Base-by-base conservation (phyloP, 2,113 vertebrate genomes). In the Nothoprocta pentlandii region DNA sequence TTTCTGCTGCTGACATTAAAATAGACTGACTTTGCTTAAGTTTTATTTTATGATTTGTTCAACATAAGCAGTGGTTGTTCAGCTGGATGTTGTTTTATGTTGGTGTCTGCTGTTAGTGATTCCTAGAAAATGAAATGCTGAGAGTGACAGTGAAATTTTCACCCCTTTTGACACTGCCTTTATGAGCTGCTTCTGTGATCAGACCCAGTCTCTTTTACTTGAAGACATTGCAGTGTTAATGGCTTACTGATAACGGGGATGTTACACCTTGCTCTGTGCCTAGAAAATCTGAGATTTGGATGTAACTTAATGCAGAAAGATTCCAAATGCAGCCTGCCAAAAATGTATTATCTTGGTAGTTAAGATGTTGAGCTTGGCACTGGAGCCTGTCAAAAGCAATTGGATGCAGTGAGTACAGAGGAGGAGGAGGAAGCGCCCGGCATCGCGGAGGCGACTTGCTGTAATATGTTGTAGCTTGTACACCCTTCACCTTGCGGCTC, bases 311-410 rank as follows among this genome's bases (percentile, higher is more conserved):
- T 82, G 62, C 41, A 91, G 59, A 59, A 44, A 86, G 87, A 51
- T 92, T 96, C 47, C 32, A 86, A 92, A 86, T 44, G 12, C 39
- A 85, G 6, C 25, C n/a, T 80, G 59, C 73, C 76, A 90, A 79
- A 76, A 28, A 5, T 16, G 1, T 56, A 64, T 36, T 66, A 58
- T 51, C 44, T 84, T 70, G 58, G 41, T 80, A 85, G 32, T 77
- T 92, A 44, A 70, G 53, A 80, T 82, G 61, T 58, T 90, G 63
- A 82, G 46, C 68, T 90, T 92, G 92, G 70, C 74, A 68, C 59
- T 94, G 76, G 73, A 36, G 30, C 44, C 34, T 94, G 87, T 82
- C 85, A 92, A 93, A 91, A 69, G 53, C 80, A 64, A 19, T 39
- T 67, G 73, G 47, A 70, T 81, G 34, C 4, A 5, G 17, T 76